A percentile compares a stretch with the other conserved stretches of the same genome.
These are phyloP conservation scores for Phallusia fumigata DNA, from an alignment of 23 tunicate genomes.

Conservation along the genomic window DNA sequence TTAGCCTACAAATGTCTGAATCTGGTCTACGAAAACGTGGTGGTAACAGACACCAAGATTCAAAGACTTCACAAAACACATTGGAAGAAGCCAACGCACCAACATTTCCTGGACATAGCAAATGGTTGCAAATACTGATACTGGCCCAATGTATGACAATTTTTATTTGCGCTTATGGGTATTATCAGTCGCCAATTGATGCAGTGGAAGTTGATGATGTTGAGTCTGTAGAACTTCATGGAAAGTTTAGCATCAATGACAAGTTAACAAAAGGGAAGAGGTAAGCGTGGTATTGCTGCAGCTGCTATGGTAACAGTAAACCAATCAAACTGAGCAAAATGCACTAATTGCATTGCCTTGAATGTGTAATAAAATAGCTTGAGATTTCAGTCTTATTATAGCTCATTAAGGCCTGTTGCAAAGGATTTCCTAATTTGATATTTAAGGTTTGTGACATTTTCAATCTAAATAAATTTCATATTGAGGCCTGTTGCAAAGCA, in stretches of 20 bases:
- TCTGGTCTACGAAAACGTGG: not conserved
- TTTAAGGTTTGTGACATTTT: too few species aligned
- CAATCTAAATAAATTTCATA: too few species aligned
- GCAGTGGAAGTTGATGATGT: constrained; percentile 28
- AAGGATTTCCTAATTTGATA: too few species aligned
- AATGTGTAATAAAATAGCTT: too few species aligned
- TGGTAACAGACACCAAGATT: not conserved
- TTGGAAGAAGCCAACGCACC: not conserved
- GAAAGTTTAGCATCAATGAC: constrained; percentile 32
- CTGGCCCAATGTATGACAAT: not conserved
- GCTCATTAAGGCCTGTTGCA: too few species aligned
- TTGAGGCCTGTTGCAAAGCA: too few species aligned
- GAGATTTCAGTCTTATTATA: too few species aligned
- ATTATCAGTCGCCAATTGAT: constrained; percentile 36
- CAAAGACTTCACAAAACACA: not conserved
- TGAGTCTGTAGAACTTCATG: constrained; percentile 2
- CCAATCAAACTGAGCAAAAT: too few species aligned
- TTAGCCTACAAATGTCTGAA: too few species aligned
- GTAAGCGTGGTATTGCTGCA: constrained; percentile 5
- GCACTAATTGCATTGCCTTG: too few species aligned
- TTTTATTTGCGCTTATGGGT: not conserved
- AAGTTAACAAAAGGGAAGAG: constrained; percentile 35
- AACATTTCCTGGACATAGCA: not conserved
- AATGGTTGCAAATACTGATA: not conserved
- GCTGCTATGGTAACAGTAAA: too few species aligned